A percentile compares a stretch with the other conserved stretches of the same genome.
Conservation (phyloP, 92 coral and sea anemone species). For the Porites lobata region DNA sequence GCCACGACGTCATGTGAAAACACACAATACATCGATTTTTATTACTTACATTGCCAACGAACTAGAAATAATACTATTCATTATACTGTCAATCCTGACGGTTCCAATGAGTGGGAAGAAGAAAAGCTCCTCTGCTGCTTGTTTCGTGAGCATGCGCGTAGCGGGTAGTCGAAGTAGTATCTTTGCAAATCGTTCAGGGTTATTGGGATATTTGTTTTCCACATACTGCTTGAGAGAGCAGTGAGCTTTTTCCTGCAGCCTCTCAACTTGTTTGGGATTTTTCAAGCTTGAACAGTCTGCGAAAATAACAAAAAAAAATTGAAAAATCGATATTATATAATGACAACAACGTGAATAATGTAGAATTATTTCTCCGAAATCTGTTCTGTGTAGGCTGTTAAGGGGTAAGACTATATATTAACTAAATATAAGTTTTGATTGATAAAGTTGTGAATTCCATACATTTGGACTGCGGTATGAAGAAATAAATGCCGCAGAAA, state of each 20-base stretch:
- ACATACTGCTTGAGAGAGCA: conserved; percentile 89
- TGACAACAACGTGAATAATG: too few relatives aligned
- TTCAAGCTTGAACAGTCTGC: conserved; percentile 49
- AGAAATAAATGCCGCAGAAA: too few relatives aligned
- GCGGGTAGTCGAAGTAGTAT: conserved; percentile 92
- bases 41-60: conserved; percentile 41
- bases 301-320: not conserved
- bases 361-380: too few relatives aligned
- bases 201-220: conserved; percentile 70
- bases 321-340: too few relatives aligned
- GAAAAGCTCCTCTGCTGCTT: conserved; percentile 91
- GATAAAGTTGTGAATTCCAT: too few relatives aligned
- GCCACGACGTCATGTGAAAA: too few relatives aligned
- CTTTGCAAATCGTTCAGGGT: conserved; percentile 94
- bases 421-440: too few relatives aligned
- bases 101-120: conserved; percentile 93
- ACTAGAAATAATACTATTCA: conserved; percentile 85
- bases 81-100: conserved; percentile 88
- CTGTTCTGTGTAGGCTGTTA: too few relatives aligned
- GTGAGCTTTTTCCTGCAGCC: conserved; percentile 92
- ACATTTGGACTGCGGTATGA: too few relatives aligned
- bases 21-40: too few relatives aligned
- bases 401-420: too few relatives aligned
- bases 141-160: conserved; percentile 77
- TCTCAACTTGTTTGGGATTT: conserved; percentile 84